Percentiles rank a stretch among this genome's conserved stretches.
phyloP scores from a whole-genome alignment of 2,888 invertebrate genomes.

The Myopa tessellatipennis region DNA sequence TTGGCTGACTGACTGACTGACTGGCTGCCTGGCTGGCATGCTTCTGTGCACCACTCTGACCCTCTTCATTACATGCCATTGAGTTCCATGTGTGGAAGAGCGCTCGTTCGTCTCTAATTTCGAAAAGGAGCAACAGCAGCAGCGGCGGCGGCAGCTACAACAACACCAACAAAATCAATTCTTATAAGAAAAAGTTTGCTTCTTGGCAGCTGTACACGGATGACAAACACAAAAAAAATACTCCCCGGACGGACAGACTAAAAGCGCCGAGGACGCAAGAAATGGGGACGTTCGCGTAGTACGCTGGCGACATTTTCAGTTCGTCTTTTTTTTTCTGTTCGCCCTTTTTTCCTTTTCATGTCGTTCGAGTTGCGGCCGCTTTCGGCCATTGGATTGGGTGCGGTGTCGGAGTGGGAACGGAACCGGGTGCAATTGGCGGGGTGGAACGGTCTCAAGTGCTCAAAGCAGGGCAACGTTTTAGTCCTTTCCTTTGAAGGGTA shows the following conservation, averaged over 20 bases:
- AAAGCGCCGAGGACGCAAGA: not conserved
- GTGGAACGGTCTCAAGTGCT: not conserved
- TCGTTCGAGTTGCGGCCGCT: constrained; percentile 21
- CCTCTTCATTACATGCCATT: constrained; percentile 39
- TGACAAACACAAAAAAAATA: not conserved
- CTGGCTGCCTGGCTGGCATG: not conserved
- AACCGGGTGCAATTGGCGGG: not conserved
- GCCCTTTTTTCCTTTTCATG: not conserved
- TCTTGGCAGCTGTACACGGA: constrained; percentile 33
- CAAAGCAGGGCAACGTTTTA: constrained; percentile 7
- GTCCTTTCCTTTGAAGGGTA: constrained; percentile 31
- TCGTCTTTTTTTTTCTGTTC: constrained; percentile 3
- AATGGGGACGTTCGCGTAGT: constrained; percentile 8
- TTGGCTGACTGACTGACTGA: not conserved
- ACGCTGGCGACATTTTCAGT: constrained; percentile 35
- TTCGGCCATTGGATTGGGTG: constrained; percentile 6
- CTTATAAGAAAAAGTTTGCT: constrained; percentile 4
- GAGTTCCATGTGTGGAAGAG: constrained; percentile 30
- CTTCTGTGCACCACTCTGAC: constrained; percentile 28
- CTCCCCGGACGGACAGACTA: not conserved
- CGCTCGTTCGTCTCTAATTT: constrained; percentile 31
- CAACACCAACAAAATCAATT: not conserved
- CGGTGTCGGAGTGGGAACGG: not conserved
- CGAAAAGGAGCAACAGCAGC: constrained; percentile 12
- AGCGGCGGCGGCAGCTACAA: not conserved